Conservation (phyloP, 1,140 invertebrate species). For the Psix sp. region DNA sequence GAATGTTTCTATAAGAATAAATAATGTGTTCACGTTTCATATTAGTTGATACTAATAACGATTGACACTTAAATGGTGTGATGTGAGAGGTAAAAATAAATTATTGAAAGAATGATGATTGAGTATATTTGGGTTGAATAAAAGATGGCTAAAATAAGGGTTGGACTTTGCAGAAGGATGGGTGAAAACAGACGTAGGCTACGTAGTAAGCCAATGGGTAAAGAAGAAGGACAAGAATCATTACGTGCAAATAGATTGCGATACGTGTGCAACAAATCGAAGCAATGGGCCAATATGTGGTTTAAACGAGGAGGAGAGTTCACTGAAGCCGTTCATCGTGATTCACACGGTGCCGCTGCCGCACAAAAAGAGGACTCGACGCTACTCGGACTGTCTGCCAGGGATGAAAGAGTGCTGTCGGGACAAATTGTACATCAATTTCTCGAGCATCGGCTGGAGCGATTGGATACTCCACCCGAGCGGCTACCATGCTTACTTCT, state of each 20-base stretch:
- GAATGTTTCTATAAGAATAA: too few species aligned
- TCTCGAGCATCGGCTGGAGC: constrained; percentile 90
- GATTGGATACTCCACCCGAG: constrained; percentile 90
- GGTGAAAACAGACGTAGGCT: constrained; percentile 86
- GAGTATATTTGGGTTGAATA: too few species aligned
- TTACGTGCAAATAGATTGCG: constrained; percentile 85
- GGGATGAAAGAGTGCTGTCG: constrained; percentile 88
- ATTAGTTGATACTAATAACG: too few species aligned
- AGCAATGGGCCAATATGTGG: constrained; percentile 79
- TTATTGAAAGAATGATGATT: constrained; percentile 3
- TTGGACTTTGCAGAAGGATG: constrained; percentile 86
- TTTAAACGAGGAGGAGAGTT: constrained; percentile 74
- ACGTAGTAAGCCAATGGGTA: constrained; percentile 85
- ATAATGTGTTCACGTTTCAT: too few species aligned
- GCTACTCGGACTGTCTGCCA: constrained; percentile 83
- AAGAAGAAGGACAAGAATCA: constrained; percentile 81
- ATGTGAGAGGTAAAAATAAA: too few species aligned
- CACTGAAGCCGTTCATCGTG: constrained; percentile 84
- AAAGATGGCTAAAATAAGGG: too few species aligned
- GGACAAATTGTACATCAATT: constrained; percentile 88
- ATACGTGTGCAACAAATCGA: constrained; percentile 83
- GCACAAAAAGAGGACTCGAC: constrained; percentile 79
- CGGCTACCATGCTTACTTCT: constrained; percentile 90
- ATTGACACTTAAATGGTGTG: too few species aligned
- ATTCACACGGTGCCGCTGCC: constrained; percentile 80